These are phyloP conservation scores for Avahi laniger DNA, from an alignment of 2,797 vertebrate genomes.

Conservation along the genomic window DNA sequence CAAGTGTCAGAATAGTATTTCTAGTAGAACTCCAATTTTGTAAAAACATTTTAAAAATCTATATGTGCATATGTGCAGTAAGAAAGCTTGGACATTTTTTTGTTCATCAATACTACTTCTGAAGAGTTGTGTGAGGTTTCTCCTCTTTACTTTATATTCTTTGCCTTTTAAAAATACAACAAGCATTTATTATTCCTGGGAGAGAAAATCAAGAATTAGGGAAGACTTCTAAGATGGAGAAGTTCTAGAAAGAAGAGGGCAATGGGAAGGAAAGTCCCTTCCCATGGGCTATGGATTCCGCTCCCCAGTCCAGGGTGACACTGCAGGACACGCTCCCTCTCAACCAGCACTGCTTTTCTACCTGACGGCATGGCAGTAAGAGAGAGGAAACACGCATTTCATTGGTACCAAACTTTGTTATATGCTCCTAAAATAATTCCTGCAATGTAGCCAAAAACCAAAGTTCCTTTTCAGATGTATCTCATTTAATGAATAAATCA, in stretches of 20 bases:
- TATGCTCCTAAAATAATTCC: conserved; percentile 44
- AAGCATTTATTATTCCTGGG: neutral
- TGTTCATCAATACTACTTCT: neutral
- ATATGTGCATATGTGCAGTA: neutral
- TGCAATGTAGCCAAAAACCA: neutral
- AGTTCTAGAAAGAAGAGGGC: neutral
- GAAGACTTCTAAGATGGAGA: conserved; percentile 12
- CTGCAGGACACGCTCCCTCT: neutral
- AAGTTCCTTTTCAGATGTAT: conserved; percentile 10
- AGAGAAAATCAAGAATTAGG: neutral
- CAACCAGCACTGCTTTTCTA: neutral
- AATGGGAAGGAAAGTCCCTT: neutral
- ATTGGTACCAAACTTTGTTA: neutral
- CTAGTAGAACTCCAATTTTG: conserved; percentile 23
- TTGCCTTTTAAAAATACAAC: neutral
- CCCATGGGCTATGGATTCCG: neutral
- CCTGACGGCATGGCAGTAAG: neutral
- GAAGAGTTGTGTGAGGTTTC: neutral
- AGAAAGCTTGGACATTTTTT: neutral
- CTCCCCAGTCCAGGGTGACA: neutral
- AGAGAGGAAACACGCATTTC: neutral
- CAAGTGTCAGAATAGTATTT: conserved; percentile 23
- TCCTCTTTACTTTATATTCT: neutral
- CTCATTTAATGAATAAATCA: conserved; percentile 53
- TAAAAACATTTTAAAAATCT: neutral